Evolutionary conservation across 2,797 vertebrate species (phyloP), one percentile per base, ranked within the genome.

Genomic region (Chaenodraco wilsoni): DNA sequence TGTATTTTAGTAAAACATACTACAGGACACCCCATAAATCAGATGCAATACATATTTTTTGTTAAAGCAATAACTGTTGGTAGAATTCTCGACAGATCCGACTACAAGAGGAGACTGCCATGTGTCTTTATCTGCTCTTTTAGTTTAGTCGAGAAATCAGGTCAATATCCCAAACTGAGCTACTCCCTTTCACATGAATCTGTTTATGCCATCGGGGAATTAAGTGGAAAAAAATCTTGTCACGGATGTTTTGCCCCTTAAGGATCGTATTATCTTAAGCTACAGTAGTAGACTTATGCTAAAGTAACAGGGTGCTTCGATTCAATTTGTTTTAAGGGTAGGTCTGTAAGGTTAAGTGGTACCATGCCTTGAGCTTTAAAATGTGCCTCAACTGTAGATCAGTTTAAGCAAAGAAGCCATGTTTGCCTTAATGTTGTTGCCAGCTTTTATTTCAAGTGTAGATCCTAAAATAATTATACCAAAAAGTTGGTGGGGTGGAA

Each of bases 371-470:
- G 4, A 76, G 43, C 70, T 46, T 82, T 69, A 61, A 65, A 69
- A 81, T 62, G 63, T 87, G 77, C 80, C 85, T 86, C 72, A 78
- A 82, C 87, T 88, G 84, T 89, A 78, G 86, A 90, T 85, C 72
- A 71, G 86, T 92, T 88, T 57, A 83, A 71, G 84, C 72, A 56
- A 61, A 81, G 17, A 79, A 81, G 68, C 76, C 67, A 72, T 54
- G 21, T 84, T 84, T 77, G 55, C 63, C 80, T 55, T 19, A 73
- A 69, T 66, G 23, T 31, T 70, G 41, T 72, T 79, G 41, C 48
- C 27, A 81, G 51, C 71, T 44, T 82, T 60, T 67, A 56, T 72
- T 65, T 56, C 19, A 74, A 59, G 23, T 75, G 45, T 40, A 54
- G 44, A 69, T 76, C 27, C 14, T 69, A 65, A 65, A 76, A 49